These are phyloP conservation scores for Lasioglossum figueresi DNA, from an alignment of 2,888 invertebrate genomes.

Conservation along the genomic window DNA sequence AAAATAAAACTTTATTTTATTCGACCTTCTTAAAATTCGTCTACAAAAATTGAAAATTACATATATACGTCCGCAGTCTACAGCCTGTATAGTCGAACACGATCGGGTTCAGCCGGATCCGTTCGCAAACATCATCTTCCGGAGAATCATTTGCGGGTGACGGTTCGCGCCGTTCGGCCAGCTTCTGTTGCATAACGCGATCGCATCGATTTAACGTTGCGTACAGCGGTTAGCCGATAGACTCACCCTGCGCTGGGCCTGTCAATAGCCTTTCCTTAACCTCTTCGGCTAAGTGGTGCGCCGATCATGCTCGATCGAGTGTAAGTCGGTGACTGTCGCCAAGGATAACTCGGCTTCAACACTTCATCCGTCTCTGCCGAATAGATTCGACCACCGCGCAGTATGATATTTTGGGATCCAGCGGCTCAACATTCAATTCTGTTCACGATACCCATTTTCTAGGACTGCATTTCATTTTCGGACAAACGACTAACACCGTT, in stretches of 20 bases:
- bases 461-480: neutral
- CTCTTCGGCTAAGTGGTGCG: constrained; percentile 57
- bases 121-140: constrained; percentile 2
- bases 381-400: constrained; percentile 2
- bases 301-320: constrained; percentile 66
- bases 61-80: too few species aligned
- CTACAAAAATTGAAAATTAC: too few species aligned
- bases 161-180: neutral
- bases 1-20: too few species aligned
- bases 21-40: too few species aligned
- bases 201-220: constrained; percentile 19
- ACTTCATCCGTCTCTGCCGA: constrained; percentile 33
- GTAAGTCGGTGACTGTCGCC: constrained; percentile 66
- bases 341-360: constrained; percentile 64
- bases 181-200: constrained; percentile 14
- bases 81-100: neutral
- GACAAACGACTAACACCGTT: neutral
- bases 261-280: constrained; percentile 50
- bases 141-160: neutral
- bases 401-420: neutral
- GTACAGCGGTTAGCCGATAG: constrained; percentile 17
- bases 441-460: neutral
- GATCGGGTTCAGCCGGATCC: neutral
- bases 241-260: constrained; percentile 23
- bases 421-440: neutral